Percentiles rank a stretch among this genome's conserved stretches.
These are phyloP conservation scores for Chrysocyon brachyurus DNA, from an alignment of 2,797 vertebrate species.

Conservation along the genomic window DNA sequence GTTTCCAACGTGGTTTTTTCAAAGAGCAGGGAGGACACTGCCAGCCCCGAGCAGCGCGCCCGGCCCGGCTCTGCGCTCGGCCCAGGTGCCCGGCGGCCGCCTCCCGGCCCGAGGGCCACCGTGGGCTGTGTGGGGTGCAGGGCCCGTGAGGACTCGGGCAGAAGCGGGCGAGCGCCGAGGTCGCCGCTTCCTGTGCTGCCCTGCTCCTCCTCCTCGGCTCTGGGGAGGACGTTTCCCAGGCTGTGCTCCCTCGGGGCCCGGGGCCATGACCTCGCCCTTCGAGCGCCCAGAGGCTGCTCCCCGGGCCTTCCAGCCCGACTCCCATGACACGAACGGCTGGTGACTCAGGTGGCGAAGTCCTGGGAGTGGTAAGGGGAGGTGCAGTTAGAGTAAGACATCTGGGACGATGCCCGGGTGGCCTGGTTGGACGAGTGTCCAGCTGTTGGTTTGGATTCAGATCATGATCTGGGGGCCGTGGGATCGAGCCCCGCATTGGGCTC, in stretches of 20 bases:
- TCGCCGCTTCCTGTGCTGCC: too few species aligned
- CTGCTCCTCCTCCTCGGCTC: too few species aligned
- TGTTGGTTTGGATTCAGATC: not conserved
- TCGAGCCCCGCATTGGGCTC: fast-evolving
- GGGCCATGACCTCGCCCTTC: constrained; percentile 21
- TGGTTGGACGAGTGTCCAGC: not conserved
- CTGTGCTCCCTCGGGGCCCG: not conserved
- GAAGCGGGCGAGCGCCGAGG: too few species aligned
- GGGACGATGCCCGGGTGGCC: not conserved
- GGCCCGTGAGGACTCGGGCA: too few species aligned
- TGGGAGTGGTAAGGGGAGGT: not conserved
- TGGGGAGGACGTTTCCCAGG: not conserved
- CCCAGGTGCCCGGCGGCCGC: too few species aligned
- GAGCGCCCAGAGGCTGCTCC: not conserved
- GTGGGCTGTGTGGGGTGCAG: too few species aligned
- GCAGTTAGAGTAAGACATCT: not conserved
- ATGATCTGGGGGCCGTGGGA: not conserved
- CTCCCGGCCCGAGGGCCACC: too few species aligned
- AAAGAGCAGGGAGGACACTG: not conserved
- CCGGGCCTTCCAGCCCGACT: not conserved
- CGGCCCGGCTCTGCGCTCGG: not conserved
- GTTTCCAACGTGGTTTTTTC: not conserved
- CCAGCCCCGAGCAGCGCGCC: not conserved
- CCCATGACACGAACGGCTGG: not conserved
- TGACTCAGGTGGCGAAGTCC: not conserved